These are phyloP conservation scores for Drosophila borborema DNA, from an alignment of 2,888 invertebrate genomes.

Conservation along the genomic window DNA sequence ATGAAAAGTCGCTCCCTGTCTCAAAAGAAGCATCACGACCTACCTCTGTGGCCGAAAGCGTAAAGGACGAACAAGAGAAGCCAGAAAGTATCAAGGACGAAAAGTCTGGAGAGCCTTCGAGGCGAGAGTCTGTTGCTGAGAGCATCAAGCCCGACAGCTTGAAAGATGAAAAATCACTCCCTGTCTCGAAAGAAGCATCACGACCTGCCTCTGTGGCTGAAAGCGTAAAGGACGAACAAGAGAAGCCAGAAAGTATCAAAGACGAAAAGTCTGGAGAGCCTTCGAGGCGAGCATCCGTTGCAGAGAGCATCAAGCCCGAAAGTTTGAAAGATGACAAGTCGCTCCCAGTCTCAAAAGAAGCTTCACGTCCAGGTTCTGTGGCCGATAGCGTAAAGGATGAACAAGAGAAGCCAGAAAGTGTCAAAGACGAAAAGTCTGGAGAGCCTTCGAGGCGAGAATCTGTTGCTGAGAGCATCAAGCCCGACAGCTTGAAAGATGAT, in stretches of 20 bases:
- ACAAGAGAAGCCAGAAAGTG: background rate
- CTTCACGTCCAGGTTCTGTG: conserved; percentile 42
- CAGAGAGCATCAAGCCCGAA: conserved; percentile 5
- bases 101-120: background rate
- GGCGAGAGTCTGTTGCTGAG: background rate
- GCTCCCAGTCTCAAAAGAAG: conserved; percentile 4
- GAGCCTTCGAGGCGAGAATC: too few species aligned
- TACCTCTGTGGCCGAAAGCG: background rate
- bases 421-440: too few species aligned
- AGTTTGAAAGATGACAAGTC: conserved; percentile 9
- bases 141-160: background rate
- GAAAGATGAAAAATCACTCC: background rate
- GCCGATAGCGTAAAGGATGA: background rate
- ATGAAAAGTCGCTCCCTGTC: background rate
- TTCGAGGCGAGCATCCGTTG: conserved; percentile 24
- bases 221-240: background rate
- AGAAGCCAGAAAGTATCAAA: conserved; percentile 1
- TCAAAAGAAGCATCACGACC: background rate
- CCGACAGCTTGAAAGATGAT: too few species aligned
- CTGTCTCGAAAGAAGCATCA: background rate
- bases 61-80: background rate
- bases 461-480: too few species aligned
- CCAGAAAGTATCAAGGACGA: background rate
- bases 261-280: conserved; percentile 3
- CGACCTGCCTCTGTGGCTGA: background rate